Percentiles rank a stretch among this genome's conserved stretches.
phyloP scores from a whole-genome alignment of 2,113 vertebrate species.

The Delphinus delphis region DNA sequence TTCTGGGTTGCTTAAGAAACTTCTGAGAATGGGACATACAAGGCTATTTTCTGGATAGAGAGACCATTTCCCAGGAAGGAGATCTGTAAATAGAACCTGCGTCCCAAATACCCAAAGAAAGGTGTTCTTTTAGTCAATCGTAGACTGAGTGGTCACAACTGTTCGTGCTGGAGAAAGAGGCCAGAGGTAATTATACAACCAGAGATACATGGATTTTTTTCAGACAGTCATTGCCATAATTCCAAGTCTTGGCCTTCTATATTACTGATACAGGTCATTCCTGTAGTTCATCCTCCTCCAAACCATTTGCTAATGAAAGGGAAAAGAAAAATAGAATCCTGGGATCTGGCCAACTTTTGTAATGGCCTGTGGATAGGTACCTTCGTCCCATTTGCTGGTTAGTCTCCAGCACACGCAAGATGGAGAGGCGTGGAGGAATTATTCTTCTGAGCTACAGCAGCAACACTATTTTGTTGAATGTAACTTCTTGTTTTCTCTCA shows the following conservation, averaged over 20 bases:
- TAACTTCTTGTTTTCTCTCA: constrained; percentile 23
- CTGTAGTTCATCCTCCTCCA: not conserved
- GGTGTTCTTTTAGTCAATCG: not conserved
- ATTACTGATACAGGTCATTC: not conserved
- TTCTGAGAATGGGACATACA: not conserved
- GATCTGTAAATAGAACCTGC: not conserved
- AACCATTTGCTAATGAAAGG: not conserved
- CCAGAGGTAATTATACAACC: not conserved
- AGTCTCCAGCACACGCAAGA: not conserved
- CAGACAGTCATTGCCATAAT: not conserved
- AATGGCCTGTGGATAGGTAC: not conserved
- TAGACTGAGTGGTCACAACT: not conserved
- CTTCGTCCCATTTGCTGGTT: not conserved
- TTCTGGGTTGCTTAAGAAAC: not conserved
- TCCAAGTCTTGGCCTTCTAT: not conserved
- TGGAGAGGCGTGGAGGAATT: not conserved
- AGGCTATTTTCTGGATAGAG: not conserved
- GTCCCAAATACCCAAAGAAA: not conserved
- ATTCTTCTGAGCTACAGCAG: not conserved
- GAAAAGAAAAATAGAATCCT: not conserved
- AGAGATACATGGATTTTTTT: not conserved
- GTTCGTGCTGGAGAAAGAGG: not conserved
- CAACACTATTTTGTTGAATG: not conserved
- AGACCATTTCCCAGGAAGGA: not conserved
- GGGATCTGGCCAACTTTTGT: not conserved